A percentile compares a stretch with the other conserved stretches of the same genome.
These are phyloP conservation scores for Platynereis dumerilii DNA, from an alignment of 2,888 invertebrate species.

Conservation along the genomic window DNA sequence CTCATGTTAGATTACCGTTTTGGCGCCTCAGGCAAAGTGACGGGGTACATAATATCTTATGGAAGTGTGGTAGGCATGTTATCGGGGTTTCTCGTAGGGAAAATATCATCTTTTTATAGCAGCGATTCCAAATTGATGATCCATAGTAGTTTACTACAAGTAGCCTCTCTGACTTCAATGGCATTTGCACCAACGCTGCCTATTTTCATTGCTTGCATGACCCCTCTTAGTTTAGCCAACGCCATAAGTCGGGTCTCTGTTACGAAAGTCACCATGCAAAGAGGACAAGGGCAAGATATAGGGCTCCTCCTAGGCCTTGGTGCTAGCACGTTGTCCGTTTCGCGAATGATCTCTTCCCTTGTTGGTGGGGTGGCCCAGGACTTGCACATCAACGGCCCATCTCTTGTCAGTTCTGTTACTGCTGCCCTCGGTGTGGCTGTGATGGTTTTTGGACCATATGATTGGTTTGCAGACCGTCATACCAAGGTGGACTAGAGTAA, in stretches of 20 bases:
- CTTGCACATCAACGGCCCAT: slow-evolving; percentile 53
- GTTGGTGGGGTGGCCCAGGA: slow-evolving; percentile 58
- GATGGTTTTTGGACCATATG: slow-evolving; percentile 27
- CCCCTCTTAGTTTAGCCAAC: slow-evolving; percentile 54
- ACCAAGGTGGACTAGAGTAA: too few species aligned
- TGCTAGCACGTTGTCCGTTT: slow-evolving; percentile 58
- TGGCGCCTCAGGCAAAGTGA: slow-evolving; percentile 46
- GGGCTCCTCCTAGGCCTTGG: slow-evolving; percentile 60
- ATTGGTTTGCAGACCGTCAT: not conserved
- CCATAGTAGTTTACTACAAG: slow-evolving; percentile 46
- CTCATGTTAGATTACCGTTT: slow-evolving; percentile 51
- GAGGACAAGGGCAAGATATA: slow-evolving; percentile 44
- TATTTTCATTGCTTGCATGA: slow-evolving; percentile 43
- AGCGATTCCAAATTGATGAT: slow-evolving; percentile 46
- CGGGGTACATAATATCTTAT: slow-evolving; percentile 60
- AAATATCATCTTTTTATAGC: slow-evolving; percentile 44
- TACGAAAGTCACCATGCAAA: slow-evolving; percentile 51
- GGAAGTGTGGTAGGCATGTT: slow-evolving; percentile 51
- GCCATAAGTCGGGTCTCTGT: slow-evolving; percentile 54
- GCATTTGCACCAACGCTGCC: slow-evolving; percentile 45
- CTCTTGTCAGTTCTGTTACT: slow-evolving; percentile 60
- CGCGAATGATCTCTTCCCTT: slow-evolving; percentile 59
- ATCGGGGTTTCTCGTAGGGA: slow-evolving; percentile 55
- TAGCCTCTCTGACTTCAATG: slow-evolving; percentile 36
- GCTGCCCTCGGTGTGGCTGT: slow-evolving; percentile 69